Conservation (phyloP, 2,113 vertebrate genomes). For the Phrynocephalus versicolor region DNA sequence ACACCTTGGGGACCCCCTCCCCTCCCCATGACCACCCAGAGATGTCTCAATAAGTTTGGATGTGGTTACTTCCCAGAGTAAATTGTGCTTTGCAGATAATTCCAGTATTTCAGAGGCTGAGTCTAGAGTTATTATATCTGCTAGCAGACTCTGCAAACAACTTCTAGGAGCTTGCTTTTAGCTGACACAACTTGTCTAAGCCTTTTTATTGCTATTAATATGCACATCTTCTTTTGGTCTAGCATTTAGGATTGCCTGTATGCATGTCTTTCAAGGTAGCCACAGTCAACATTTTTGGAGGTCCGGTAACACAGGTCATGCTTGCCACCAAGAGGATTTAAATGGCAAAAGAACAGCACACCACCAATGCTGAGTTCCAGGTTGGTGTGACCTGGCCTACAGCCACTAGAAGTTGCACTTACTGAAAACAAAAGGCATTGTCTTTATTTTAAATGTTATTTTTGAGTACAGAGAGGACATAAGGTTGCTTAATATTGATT, state of each 20-base stretch:
- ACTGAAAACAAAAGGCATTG: constrained; percentile 63
- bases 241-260: neutral
- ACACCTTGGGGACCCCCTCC: no score
- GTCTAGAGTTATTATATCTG: no score
- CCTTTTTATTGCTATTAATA: no score
- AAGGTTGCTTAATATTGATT: constrained; percentile 50
- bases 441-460: constrained; percentile 37
- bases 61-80: no score
- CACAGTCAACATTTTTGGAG: neutral
- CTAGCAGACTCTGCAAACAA: no score
- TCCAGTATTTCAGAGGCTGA: no score
- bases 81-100: no score
- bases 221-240: neutral
- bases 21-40: no score
- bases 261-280: neutral
- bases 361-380: constrained; percentile 46
- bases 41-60: no score
- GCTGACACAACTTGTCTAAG: no score
- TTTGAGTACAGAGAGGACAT: constrained; percentile 18
- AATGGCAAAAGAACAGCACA: constrained; percentile 38
- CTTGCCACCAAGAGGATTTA: constrained; percentile 37
- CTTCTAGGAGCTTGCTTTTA: no score
- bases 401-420: constrained; percentile 51
- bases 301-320: neutral
- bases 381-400: constrained; percentile 39